Percentiles rank a stretch among this genome's conserved stretches.
Conservation (phyloP, 2,888 invertebrate genomes). For the Macroteleia sp. region DNA sequence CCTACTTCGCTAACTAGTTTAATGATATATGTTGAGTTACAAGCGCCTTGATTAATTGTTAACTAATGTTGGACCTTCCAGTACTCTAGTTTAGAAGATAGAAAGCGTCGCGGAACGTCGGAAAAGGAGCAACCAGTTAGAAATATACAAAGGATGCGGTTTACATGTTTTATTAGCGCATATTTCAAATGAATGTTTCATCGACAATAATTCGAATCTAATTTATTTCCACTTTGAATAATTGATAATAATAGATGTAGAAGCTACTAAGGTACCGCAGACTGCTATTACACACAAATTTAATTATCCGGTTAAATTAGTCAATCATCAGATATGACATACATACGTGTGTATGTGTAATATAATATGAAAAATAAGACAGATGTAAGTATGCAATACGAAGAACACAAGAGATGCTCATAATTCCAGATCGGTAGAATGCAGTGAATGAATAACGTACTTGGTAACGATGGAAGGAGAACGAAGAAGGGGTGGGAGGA, state of each 20-base stretch:
- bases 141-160: constrained; percentile 36
- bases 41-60: constrained; percentile 85
- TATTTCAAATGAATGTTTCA: constrained; percentile 10
- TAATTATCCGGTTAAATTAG: constrained; percentile 19
- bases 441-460: constrained; percentile 68
- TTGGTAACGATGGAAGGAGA: constrained; percentile 66
- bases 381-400: constrained; percentile 49
- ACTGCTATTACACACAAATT: background rate
- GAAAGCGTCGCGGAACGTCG: constrained; percentile 52
- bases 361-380: constrained; percentile 9
- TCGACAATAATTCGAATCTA: constrained; percentile 38
- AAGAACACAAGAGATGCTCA: constrained; percentile 72
- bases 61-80: constrained; percentile 84
- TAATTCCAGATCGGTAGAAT: constrained; percentile 71
- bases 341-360: background rate
- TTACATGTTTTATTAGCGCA: constrained; percentile 25
- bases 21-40: constrained; percentile 84
- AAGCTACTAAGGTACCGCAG: constrained; percentile 12
- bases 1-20: constrained; percentile 85
- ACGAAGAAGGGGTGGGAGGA: constrained; percentile 62
- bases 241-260: constrained; percentile 6
- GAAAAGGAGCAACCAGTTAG: constrained; percentile 37
- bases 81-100: constrained; percentile 75
- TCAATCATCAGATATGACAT: background rate
- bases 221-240: constrained; percentile 9